Evolutionary conservation across 2,888 invertebrate species (phyloP).

Genomic region (Drosophila tripunctata): DNA sequence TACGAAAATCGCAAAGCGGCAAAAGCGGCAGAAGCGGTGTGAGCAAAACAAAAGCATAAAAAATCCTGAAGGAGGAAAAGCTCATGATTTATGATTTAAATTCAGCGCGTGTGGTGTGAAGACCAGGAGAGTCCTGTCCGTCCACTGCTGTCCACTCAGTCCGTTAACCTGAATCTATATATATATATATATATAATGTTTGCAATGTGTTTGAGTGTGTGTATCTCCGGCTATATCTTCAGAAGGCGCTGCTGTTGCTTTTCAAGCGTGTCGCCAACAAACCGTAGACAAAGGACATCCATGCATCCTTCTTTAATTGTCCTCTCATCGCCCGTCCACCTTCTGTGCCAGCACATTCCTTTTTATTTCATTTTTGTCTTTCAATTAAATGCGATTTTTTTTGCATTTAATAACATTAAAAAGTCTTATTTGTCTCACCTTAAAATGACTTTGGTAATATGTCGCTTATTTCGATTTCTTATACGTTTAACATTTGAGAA

Average conservation of each 20-base stretch:
- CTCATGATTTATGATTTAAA: slow-evolving; percentile 83
- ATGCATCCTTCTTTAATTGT: slow-evolving; percentile 72
- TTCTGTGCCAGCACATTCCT: slow-evolving; percentile 23
- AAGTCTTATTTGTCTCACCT: slow-evolving; percentile 52
- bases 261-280: slow-evolving; percentile 61
- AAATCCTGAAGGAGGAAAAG: slow-evolving; percentile 79
- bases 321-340: slow-evolving; percentile 30
- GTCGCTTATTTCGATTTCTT: not conserved
- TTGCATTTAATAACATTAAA: slow-evolving; percentile 74
- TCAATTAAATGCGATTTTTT: slow-evolving; percentile 71
- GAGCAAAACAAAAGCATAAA: slow-evolving; percentile 51
- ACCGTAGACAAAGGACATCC: slow-evolving; percentile 39
- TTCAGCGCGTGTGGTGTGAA: slow-evolving; percentile 73
- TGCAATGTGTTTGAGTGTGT: slow-evolving; percentile 12
- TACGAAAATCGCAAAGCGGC: too few species aligned
- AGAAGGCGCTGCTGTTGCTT: slow-evolving; percentile 59
- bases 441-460: slow-evolving; percentile 4
- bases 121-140: slow-evolving; percentile 34
- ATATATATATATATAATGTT: not conserved
- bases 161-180: slow-evolving; percentile 15
- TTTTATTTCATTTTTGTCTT: slow-evolving; percentile 31
- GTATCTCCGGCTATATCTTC: slow-evolving; percentile 35
- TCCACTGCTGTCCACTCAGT: slow-evolving; percentile 12
- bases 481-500: too few species aligned
- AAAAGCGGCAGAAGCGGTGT: slow-evolving; percentile 13